Evolutionary conservation across 2,888 invertebrate genomes (phyloP).

Genomic region (Troglohyphantes excavatus): DNA sequence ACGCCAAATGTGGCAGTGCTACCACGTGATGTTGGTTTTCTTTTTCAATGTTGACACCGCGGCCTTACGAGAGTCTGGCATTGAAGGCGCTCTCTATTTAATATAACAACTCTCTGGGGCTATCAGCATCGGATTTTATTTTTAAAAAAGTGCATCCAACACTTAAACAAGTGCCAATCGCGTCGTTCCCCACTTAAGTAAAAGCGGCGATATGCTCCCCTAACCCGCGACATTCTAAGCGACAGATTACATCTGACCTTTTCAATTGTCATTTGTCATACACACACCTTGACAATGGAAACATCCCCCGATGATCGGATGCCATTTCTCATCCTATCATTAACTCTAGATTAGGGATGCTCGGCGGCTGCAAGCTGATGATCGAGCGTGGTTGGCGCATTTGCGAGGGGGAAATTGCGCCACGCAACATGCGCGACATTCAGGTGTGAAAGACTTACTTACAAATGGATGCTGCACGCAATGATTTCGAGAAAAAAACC

Average conservation of each 20-base stretch:
- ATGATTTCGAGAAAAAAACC: background rate
- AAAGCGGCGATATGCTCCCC: conserved; percentile 49
- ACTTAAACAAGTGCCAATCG: no score
- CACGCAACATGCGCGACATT: background rate
- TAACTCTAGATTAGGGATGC: background rate
- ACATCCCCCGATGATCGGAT: background rate
- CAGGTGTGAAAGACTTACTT: background rate
- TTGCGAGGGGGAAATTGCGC: background rate
- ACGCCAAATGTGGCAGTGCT: no score
- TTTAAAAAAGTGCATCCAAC: no score
- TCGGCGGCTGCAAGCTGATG: background rate
- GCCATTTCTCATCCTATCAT: background rate
- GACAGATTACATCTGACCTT: conserved; percentile 48
- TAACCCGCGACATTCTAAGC: conserved; percentile 11
- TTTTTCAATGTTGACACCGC: no score
- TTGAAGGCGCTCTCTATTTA: no score
- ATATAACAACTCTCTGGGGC: no score
- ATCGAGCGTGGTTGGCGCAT: no score
- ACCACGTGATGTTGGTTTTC: no score
- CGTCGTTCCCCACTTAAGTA: background rate
- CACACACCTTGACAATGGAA: conserved; percentile 14
- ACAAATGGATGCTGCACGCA: background rate
- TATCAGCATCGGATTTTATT: no score
- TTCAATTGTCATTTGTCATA: conserved; percentile 56
- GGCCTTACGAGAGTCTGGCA: no score